Evolutionary conservation across 2,113 vertebrate genomes (phyloP).

Genomic region (Rostratula benghalensis): DNA sequence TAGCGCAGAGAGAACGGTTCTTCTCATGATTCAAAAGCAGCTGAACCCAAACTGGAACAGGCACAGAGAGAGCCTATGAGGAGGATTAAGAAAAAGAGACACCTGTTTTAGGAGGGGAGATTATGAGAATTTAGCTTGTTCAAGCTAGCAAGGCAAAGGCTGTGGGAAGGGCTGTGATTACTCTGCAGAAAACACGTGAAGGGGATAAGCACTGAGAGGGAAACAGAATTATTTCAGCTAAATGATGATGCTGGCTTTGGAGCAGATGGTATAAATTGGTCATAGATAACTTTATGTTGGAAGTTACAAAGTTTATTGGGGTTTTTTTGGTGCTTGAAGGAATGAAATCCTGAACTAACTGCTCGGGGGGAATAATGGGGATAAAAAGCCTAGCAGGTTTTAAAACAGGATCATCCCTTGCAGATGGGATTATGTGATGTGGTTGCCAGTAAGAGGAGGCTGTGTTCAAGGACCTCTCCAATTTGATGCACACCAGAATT

Average conservation of each 20-base stretch:
- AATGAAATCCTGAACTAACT: neutral
- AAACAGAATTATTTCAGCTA: neutral
- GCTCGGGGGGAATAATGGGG: neutral
- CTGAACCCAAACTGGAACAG: neutral
- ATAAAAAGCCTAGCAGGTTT: neutral
- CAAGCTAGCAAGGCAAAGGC: neutral
- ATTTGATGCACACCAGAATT: neutral
- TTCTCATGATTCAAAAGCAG: neutral
- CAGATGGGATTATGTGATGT: neutral
- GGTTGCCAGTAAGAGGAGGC: neutral
- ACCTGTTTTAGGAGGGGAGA: neutral
- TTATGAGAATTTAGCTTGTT: neutral
- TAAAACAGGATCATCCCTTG: neutral
- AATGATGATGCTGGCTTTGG: neutral
- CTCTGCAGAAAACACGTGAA: neutral
- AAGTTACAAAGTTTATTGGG: neutral
- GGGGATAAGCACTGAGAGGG: neutral
- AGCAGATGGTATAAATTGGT: neutral
- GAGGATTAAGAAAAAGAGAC: neutral
- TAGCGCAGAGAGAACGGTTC: neutral
- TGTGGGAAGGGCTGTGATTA: neutral
- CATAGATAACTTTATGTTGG: neutral
- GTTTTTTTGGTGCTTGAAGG: neutral
- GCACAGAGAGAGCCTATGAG: neutral
- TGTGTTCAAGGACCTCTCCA: neutral